A percentile compares a stretch with the other conserved stretches of the same genome.
Conservation (phyloP, 2,888 invertebrate genomes). For the Luperina nickerlii region DNA sequence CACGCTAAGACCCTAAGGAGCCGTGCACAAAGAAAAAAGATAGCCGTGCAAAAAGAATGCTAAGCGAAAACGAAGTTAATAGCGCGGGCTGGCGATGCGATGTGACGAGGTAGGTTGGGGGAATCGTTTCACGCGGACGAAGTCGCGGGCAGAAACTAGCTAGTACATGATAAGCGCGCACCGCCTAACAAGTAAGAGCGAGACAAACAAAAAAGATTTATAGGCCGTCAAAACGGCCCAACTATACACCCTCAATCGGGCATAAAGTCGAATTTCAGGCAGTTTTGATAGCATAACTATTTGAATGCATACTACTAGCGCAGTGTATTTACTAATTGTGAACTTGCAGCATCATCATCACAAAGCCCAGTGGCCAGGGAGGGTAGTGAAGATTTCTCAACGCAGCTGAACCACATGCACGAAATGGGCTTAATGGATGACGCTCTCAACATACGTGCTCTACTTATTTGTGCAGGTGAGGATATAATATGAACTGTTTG, state of each 20-base stretch:
- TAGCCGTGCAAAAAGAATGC: too few relatives aligned
- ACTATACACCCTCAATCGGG: not conserved
- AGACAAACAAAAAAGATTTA: not conserved
- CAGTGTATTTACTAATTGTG: not conserved
- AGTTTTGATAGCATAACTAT: not conserved
- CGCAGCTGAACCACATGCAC: conserved; percentile 94
- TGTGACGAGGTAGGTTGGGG: too few relatives aligned
- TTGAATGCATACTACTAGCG: not conserved
- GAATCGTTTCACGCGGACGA: not conserved
- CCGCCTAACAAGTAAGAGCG: not conserved
- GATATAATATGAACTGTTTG: not conserved
- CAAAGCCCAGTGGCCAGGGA: conserved; percentile 77
- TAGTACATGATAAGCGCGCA: not conserved
- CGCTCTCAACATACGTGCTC: conserved; percentile 95
- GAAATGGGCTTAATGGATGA: conserved; percentile 98
- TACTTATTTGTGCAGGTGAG: conserved; percentile 92
- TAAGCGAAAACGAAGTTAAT: too few relatives aligned
- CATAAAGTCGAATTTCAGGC: not conserved
- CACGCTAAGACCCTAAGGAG: not conserved
- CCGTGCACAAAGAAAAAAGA: too few relatives aligned
- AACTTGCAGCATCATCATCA: conserved; percentile 80
- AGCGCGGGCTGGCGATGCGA: too few relatives aligned
- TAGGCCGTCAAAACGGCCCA: not conserved
- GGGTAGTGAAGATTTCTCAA: conserved; percentile 73
- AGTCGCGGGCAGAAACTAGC: not conserved